phyloP scores from a whole-genome alignment of 1,140 invertebrate genomes.

The Phymorhynchus buccinoides region DNA sequence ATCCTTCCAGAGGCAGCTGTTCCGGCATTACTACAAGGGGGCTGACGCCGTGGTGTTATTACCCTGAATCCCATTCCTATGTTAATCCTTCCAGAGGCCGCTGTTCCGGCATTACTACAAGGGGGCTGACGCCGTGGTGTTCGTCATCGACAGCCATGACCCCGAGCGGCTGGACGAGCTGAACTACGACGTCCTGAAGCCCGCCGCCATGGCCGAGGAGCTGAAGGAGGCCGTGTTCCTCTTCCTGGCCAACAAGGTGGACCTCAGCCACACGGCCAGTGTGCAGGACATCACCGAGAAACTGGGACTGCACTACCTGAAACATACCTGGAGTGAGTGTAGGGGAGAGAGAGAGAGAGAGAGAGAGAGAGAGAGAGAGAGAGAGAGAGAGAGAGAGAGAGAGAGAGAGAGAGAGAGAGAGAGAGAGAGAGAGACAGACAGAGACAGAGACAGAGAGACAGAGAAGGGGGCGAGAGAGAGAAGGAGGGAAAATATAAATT shows the following conservation, averaged over 20 bases:
- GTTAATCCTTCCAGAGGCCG: conserved; percentile 60
- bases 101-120: conserved; percentile 71
- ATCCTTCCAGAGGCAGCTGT: conserved; percentile 63
- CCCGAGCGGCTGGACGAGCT: conserved; percentile 65
- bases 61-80: no score
- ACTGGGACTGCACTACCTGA: conserved; percentile 85
- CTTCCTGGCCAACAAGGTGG: conserved; percentile 98
- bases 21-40: conserved; percentile 70
- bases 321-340: conserved; percentile 66
- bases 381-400: background rate
- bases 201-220: conserved; percentile 85
- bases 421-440: background rate
- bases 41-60: conserved; percentile 69
- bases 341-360: background rate
- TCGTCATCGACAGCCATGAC: conserved; percentile 69
- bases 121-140: conserved; percentile 68
- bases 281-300: conserved; percentile 97
- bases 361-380: conserved; percentile 4
- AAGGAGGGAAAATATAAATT: no score
- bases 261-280: conserved; percentile 98
- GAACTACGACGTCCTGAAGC: conserved; percentile 67
- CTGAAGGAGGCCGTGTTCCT: conserved; percentile 95
- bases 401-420: background rate
- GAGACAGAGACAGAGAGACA: background rate
- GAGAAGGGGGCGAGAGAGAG: background rate